These are phyloP conservation scores for Bombycilla garrulus DNA, from an alignment of 2,113 vertebrate species.

Conservation along the genomic window DNA sequence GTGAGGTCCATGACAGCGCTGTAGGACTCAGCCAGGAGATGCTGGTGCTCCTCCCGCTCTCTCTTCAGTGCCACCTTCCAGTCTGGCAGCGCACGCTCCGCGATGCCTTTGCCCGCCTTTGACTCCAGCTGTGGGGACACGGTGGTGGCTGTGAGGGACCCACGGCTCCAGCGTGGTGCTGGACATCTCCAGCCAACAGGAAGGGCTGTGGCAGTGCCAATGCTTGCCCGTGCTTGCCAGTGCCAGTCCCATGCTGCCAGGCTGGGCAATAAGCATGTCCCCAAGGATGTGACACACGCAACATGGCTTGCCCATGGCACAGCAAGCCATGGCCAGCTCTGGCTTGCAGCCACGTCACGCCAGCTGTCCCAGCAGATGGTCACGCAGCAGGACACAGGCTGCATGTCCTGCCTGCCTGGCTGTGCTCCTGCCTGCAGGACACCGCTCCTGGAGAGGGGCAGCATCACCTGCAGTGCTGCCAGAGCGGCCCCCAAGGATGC, in stretches of 20 bases:
- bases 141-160: background rate
- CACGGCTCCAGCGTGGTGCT: fast-evolving
- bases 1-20: constrained; percentile 96
- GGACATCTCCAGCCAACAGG: background rate
- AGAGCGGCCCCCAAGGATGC: fast-evolving
- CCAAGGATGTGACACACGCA: background rate
- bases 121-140: constrained; percentile 79
- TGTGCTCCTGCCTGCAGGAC: background rate
- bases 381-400: background rate
- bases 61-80: constrained; percentile 88
- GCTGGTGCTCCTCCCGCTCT: constrained; percentile 94
- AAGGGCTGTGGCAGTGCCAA: background rate
- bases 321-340: background rate
- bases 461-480: background rate
- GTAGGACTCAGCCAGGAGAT: constrained; percentile 94
- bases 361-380: background rate
- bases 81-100: constrained; percentile 78
- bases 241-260: background rate
- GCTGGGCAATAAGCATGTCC: background rate
- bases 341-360: background rate
- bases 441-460: background rate
- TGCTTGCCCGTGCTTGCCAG: background rate
- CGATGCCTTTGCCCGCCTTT: constrained; percentile 81
- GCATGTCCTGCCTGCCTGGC: background rate
- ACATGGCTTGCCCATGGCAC: background rate